These are phyloP conservation scores for Sciurus niger DNA, from an alignment of 2,113 vertebrate species.

Conservation along the genomic window DNA sequence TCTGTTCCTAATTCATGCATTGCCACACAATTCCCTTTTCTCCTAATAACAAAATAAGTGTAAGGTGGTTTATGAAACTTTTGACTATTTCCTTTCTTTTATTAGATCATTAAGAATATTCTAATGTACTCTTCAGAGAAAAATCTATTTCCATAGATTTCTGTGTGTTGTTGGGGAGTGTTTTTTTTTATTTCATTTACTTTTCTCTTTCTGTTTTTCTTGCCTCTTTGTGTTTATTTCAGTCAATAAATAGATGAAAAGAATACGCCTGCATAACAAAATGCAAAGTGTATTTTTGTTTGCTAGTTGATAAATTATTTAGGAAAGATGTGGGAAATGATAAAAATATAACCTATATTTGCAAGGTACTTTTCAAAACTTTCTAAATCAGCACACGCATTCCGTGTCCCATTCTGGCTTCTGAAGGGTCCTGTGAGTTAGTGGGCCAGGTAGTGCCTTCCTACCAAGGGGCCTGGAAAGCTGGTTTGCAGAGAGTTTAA, in stretches of 20 bases:
- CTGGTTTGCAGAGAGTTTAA: background rate
- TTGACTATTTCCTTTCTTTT: constrained; percentile 68
- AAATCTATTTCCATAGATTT: constrained; percentile 69
- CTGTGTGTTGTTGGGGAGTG: background rate
- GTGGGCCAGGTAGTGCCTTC: background rate
- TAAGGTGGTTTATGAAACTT: constrained; percentile 73
- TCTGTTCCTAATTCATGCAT: constrained; percentile 63
- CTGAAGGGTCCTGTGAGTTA: background rate
- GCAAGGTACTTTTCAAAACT: constrained; percentile 32
- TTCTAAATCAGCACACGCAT: background rate
- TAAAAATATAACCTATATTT: constrained; percentile 67
- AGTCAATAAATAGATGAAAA: constrained; percentile 77
- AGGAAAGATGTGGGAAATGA: constrained; percentile 64
- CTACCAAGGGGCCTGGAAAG: background rate
- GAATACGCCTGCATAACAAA: constrained; percentile 73
- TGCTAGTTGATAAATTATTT: constrained; percentile 76
- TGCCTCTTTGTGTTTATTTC: constrained; percentile 75
- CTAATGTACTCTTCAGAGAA: constrained; percentile 47
- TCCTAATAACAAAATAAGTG: constrained; percentile 69
- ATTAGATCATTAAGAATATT: constrained; percentile 78
- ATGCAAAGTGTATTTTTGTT: constrained; percentile 73
- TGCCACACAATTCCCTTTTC: constrained; percentile 59
- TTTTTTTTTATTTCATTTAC: constrained; percentile 64
- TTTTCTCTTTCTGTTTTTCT: constrained; percentile 53
- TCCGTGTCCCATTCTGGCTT: background rate